These are phyloP conservation scores for Drosophila anomelani DNA, from an alignment of 2,888 invertebrate genomes.

Conservation along the genomic window DNA sequence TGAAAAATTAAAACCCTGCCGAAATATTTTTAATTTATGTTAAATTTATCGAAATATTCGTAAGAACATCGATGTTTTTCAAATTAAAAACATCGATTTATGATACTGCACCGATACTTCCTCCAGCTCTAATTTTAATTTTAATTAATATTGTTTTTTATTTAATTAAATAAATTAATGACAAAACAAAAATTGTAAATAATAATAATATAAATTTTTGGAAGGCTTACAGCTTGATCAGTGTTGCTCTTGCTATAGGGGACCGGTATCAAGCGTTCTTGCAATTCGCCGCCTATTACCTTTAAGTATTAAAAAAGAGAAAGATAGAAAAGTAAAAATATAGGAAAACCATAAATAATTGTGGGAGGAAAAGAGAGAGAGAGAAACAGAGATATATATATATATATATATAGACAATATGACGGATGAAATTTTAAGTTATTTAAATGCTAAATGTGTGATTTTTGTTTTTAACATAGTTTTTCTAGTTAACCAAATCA, in stretches of 20 bases:
- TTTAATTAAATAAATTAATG: not conserved
- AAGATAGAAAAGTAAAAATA: conserved; percentile 69
- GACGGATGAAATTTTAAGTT: not conserved
- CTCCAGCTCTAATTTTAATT: not conserved
- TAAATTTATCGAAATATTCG: too few relatives aligned
- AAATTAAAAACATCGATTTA: too few relatives aligned
- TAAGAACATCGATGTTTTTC: too few relatives aligned
- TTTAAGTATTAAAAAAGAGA: conserved; percentile 93
- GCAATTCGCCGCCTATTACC: conserved; percentile 99
- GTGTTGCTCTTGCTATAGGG: conserved; percentile 99
- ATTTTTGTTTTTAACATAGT: not conserved
- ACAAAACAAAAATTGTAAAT: conserved; percentile 27
- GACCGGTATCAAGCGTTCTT: conserved; percentile 99
- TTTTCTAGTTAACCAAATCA: not conserved
- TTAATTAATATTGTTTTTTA: not conserved
- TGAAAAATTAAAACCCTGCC: too few relatives aligned
- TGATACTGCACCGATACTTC: too few relatives aligned
- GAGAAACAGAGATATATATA: conserved; percentile 36
- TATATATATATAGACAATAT: not conserved
- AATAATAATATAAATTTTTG: conserved; percentile 43
- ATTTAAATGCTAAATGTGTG: not conserved
- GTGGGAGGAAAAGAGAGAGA: conserved; percentile 35
- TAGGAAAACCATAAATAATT: conserved; percentile 51
- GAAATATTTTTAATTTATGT: too few relatives aligned
- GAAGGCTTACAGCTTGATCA: conserved; percentile 99